Percentiles rank a stretch among this genome's conserved stretches.
These are phyloP conservation scores for Pogonus chalceus DNA, from an alignment of 1,140 invertebrate species.

Conservation along the genomic window DNA sequence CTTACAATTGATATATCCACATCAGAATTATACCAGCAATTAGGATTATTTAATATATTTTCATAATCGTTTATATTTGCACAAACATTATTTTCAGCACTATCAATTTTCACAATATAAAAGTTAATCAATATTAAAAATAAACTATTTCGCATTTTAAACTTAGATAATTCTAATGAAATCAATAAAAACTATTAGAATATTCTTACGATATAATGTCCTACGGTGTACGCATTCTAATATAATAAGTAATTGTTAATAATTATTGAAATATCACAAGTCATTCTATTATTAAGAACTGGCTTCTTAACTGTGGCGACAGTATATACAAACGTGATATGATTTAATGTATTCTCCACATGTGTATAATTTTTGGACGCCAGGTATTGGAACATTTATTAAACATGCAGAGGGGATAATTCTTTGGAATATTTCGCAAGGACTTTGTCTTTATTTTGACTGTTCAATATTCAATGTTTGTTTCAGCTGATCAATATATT, in stretches of 20 bases:
- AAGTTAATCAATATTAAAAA: not conserved
- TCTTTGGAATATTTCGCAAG: too few relatives aligned
- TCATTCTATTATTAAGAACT: too few relatives aligned
- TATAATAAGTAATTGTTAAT: not conserved
- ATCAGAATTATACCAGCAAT: constrained; percentile 31
- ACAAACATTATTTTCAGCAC: constrained; percentile 28
- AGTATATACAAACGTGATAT: too few relatives aligned
- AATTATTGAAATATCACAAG: too few relatives aligned
- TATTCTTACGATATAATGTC: not conserved
- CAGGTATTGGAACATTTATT: too few relatives aligned
- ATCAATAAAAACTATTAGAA: not conserved
- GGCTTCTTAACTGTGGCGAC: too few relatives aligned
- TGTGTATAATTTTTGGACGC: too few relatives aligned
- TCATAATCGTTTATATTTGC: constrained; percentile 29
- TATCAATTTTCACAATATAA: not conserved
- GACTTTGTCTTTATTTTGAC: too few relatives aligned
- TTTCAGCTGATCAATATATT: too few relatives aligned
- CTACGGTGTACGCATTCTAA: not conserved
- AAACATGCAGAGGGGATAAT: too few relatives aligned
- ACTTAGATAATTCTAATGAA: not conserved
- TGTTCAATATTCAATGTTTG: too few relatives aligned
- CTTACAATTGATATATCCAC: constrained; percentile 29
- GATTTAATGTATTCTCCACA: too few relatives aligned
- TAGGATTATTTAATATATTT: constrained; percentile 26
- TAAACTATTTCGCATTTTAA: not conserved